phyloP scores from a whole-genome alignment of 2,113 vertebrate species.

The Ictalurus furcatus region DNA sequence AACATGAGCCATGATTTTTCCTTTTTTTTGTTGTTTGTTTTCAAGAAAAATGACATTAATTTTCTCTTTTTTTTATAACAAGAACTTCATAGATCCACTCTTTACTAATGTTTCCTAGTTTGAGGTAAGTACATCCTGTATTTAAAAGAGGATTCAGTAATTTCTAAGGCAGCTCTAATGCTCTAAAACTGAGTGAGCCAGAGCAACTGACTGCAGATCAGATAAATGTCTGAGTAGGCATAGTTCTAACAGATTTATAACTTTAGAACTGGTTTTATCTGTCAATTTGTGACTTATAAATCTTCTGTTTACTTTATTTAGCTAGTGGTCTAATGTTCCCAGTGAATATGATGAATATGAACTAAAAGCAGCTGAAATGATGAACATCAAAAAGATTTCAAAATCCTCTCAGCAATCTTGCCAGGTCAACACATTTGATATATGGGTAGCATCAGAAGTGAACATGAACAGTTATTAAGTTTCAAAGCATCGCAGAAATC shows the following conservation, averaged over 20 bases:
- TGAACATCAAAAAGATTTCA: background rate
- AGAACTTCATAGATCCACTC: background rate
- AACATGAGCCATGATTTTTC: background rate
- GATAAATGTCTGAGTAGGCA: background rate
- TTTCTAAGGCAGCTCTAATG: background rate
- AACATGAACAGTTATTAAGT: background rate
- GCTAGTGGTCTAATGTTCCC: background rate
- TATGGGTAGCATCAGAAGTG: background rate
- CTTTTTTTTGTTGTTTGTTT: background rate
- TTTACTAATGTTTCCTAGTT: background rate
- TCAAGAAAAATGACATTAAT: background rate
- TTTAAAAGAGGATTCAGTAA: background rate
- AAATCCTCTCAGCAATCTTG: background rate
- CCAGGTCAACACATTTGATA: background rate
- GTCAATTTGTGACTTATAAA: background rate
- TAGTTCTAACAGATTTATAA: background rate
- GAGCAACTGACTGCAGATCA: background rate
- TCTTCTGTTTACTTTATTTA: background rate
- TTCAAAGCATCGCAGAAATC: background rate
- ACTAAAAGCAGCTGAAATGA: background rate
- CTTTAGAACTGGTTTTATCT: background rate
- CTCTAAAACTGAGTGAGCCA: background rate
- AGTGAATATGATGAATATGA: background rate
- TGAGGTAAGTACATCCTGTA: background rate
- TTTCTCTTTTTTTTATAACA: background rate